Conservation (phyloP, 2,113 vertebrate genomes). For the Tachycineta bicolor region DNA sequence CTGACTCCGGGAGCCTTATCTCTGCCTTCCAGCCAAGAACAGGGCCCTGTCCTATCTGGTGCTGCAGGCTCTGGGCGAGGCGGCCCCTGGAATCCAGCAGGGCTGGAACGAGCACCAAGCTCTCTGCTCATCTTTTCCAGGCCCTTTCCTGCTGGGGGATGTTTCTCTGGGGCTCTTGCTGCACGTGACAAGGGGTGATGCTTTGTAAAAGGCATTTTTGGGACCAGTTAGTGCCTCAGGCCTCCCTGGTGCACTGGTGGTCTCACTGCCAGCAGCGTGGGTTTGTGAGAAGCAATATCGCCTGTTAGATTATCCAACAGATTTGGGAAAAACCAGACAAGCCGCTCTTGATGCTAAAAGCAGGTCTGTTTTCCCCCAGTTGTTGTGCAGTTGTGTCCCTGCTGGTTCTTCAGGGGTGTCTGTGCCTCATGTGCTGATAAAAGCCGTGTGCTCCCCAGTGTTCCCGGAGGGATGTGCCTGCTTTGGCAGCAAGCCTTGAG, state of each 20-base stretch:
- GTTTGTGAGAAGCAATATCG: background rate
- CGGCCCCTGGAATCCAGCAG: background rate
- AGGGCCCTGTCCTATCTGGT: background rate
- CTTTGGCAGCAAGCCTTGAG: background rate
- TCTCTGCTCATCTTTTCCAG: background rate
- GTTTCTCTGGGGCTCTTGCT: background rate
- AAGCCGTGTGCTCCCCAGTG: fast-evolving
- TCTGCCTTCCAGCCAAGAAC: background rate
- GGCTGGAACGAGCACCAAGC: background rate
- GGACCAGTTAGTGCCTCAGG: background rate
- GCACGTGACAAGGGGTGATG: fast-evolving
- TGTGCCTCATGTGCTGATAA: background rate
- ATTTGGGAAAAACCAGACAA: background rate
- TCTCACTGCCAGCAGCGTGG: fast-evolving
- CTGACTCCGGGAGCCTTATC: background rate
- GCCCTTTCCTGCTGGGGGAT: background rate
- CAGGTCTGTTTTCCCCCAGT: background rate
- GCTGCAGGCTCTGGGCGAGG: fast-evolving
- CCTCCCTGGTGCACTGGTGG: background rate
- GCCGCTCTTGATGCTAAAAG: background rate
- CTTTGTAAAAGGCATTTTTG: background rate
- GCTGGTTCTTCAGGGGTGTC: background rate
- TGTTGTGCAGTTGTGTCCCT: background rate
- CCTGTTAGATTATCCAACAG: background rate
- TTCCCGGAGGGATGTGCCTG: background rate